phyloP scores from a whole-genome alignment of 1,140 invertebrate species.

The Nilaparvata lugens region DNA sequence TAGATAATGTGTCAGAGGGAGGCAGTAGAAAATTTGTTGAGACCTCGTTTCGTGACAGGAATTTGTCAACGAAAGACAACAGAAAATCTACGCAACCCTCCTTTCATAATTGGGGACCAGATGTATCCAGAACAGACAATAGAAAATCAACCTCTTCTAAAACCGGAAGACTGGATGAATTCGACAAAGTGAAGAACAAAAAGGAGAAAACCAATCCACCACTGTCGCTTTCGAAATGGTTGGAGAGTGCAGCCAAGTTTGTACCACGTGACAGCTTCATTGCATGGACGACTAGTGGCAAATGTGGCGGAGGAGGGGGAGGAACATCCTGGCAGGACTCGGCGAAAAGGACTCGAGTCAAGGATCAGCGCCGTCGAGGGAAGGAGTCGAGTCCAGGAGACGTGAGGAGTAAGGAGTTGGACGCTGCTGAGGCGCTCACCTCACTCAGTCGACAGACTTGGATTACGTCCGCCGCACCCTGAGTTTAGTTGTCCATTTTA shows the following conservation, averaged over 20 bases:
- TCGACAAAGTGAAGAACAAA: slow-evolving; percentile 8
- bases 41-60: too few species aligned
- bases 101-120: too few species aligned
- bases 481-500: too few species aligned
- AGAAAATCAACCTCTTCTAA: too few species aligned
- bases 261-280: slow-evolving; percentile 55
- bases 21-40: too few species aligned
- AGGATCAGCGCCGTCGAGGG: not conserved
- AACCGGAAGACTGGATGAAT: slow-evolving; percentile 21
- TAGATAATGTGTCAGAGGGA: too few species aligned
- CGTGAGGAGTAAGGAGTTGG: slow-evolving; percentile 46
- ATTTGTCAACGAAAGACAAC: too few species aligned
- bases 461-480: not conserved
- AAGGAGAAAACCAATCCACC: slow-evolving; percentile 25
- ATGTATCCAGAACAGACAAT: too few species aligned
- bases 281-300: slow-evolving; percentile 42
- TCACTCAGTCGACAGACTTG: slow-evolving; percentile 34
- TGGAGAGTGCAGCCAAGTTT: slow-evolving; percentile 55
- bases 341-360: not conserved
- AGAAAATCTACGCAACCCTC: too few species aligned
- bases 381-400: not conserved
- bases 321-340: not conserved
- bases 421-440: slow-evolving; percentile 57
- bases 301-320: too few species aligned
- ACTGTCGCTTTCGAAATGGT: slow-evolving; percentile 52